Evolutionary conservation across 1,140 invertebrate species (phyloP).

Genomic region (Temnothorax nylanderi): DNA sequence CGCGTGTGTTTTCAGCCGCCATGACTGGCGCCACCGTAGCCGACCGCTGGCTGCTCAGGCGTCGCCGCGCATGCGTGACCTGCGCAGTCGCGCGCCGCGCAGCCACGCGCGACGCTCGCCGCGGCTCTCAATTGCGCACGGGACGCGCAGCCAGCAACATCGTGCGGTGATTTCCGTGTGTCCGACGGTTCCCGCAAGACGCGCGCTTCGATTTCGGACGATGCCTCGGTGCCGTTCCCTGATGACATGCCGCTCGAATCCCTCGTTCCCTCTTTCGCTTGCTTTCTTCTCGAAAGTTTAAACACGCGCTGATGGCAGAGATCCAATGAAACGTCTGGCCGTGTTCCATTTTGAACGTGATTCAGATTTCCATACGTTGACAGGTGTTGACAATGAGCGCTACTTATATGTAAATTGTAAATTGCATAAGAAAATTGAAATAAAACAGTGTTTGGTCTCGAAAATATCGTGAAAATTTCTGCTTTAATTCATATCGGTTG

Average conservation of each 20-base stretch:
- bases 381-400: background rate
- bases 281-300: background rate
- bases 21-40: conserved; percentile 79
- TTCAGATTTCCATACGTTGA: background rate
- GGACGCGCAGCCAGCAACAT: conserved; percentile 59
- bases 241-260: background rate
- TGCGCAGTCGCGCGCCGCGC: conserved; percentile 68
- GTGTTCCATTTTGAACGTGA: background rate
- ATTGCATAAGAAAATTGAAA: background rate
- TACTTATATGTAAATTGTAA: background rate
- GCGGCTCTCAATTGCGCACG: conserved; percentile 61
- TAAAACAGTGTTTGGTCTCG: background rate
- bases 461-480: background rate
- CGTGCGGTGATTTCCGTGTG: background rate
- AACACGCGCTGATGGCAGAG: background rate
- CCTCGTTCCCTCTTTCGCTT: background rate
- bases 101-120: conserved; percentile 28
- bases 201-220: background rate
- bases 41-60: background rate
- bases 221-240: no score
- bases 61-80: conserved; percentile 50
- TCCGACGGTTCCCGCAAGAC: background rate
- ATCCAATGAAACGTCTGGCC: background rate
- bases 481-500: background rate
- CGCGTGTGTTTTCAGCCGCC: conserved; percentile 78